Evolutionary conservation across 2,888 invertebrate genomes (phyloP), one percentile per base, ranked within the genome.

Genomic region (Heliconius hortense): DNA sequence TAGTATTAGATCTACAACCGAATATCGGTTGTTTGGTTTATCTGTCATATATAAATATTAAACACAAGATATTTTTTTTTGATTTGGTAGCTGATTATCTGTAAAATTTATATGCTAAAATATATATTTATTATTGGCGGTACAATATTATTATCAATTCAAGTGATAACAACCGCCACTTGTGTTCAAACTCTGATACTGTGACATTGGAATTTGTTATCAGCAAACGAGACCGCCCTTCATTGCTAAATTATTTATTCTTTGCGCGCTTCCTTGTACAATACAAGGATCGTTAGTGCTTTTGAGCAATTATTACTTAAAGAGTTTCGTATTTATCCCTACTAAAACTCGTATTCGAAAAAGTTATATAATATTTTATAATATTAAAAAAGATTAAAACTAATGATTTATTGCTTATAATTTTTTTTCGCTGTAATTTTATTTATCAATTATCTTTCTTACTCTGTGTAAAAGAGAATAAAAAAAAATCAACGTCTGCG

Each of bases 151-250:
- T 66, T 26, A 66, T 66, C 39, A 66, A 66, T 43, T 67, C 76
- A 74, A 77, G 68, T 76, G 80, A 79, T 80, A 77, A 78, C 64
- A 64, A 78, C 81, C 78, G 79, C 79, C 74, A 79, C 81, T 81
- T 82, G 81, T 78, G 80, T 79, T 82, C 84, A 80, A 86, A 84
- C 86, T 87, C 87, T 88, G 88, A 87, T 87, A 84, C 78, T 82
- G 82, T 82, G 85, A 82, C 82, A 82, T 79, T 80, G 82, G 88
- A 87, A 85, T 86, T 81, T 88, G 88, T 87, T 88, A 85, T 53
- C 26, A 39, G 24, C 39, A 31, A 72, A 72, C 35, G 76, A 64
- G 59, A 68, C 67, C 63, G 72, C 72, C 64, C 66, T 66, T 43
- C 24, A 24, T 15, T 39, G 24, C 7, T 7, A 24, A 39, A 39